Evolutionary conservation across 2,797 vertebrate genomes (phyloP).

Genomic region (Enteromius thamalakanensis): DNA sequence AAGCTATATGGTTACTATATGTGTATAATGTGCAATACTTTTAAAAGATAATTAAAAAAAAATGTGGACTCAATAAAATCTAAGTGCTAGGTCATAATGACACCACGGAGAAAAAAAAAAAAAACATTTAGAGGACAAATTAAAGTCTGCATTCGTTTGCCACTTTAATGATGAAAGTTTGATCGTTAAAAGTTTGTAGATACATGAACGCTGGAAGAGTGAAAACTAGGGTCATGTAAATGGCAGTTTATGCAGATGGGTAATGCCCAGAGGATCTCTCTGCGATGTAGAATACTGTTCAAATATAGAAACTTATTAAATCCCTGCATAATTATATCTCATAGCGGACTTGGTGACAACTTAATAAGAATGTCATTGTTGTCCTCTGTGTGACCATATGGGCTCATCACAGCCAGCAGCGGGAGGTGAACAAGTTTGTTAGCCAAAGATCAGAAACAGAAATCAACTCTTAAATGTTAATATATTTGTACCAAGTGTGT

Average conservation of each 20-base stretch:
- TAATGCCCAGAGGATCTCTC: conserved; percentile 25
- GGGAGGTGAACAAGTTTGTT: conserved; percentile 23
- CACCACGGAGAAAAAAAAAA: not conserved
- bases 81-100: not conserved
- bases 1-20: not conserved
- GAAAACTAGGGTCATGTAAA: conserved; percentile 14
- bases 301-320: conserved; percentile 50
- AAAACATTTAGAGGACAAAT: conserved; percentile 5
- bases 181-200: conserved; percentile 18
- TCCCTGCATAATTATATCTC: conserved; percentile 52
- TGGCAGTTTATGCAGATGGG: conserved; percentile 15
- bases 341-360: conserved; percentile 32
- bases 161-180: not conserved
- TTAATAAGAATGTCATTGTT: conserved; percentile 45
- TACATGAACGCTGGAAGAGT: conserved; percentile 9
- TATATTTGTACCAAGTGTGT: not conserved
- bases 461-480: not conserved
- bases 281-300: conserved; percentile 23
- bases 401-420: conserved; percentile 25
- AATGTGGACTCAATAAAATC: conserved; percentile 3
- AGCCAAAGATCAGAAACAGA: not conserved
- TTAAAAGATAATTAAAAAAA: not conserved
- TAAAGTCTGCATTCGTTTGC: not conserved
- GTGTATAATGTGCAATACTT: not conserved
- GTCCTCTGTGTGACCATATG: conserved; percentile 40